These are phyloP conservation scores for Alcedo atthis DNA, from an alignment of 2,797 vertebrate genomes.

Conservation along the genomic window DNA sequence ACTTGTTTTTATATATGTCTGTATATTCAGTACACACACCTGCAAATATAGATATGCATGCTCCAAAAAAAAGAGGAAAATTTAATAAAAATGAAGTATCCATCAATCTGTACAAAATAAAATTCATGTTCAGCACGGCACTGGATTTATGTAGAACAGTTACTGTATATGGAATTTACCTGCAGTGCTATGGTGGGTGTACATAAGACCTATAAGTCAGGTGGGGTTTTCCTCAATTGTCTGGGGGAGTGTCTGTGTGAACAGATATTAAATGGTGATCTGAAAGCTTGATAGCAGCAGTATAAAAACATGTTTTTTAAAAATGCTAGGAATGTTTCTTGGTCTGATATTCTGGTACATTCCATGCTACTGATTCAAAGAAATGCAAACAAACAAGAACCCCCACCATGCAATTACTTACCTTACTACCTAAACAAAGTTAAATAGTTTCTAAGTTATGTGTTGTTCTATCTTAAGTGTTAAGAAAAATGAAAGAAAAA, in stretches of 20 bases:
- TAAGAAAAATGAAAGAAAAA: not conserved
- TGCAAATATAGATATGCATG: not conserved
- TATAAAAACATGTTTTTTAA: not conserved
- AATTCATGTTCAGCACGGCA: not conserved
- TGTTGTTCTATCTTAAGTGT: not conserved
- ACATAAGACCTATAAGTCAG: not conserved
- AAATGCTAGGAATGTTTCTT: constrained; percentile 27
- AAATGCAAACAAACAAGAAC: constrained; percentile 16
- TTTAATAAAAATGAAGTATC: not conserved
- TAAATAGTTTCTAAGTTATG: not conserved
- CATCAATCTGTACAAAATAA: not conserved
- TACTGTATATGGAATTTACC: not conserved
- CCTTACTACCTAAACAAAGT: not conserved
- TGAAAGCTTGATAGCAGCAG: not conserved
- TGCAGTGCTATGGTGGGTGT: not conserved
- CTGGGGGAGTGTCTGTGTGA: not conserved
- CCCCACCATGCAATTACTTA: not conserved
- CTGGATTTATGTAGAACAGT: not conserved
- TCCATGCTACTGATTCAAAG: constrained; percentile 35
- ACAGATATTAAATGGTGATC: not conserved
- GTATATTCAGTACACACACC: not conserved
- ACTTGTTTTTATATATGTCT: not conserved
- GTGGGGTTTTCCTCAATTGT: not conserved
- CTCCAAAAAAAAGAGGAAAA: not conserved
- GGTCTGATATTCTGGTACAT: constrained; percentile 19